Base-by-base conservation (phyloP, 1,140 invertebrate species). In the Teleopsis dalmanni region DNA sequence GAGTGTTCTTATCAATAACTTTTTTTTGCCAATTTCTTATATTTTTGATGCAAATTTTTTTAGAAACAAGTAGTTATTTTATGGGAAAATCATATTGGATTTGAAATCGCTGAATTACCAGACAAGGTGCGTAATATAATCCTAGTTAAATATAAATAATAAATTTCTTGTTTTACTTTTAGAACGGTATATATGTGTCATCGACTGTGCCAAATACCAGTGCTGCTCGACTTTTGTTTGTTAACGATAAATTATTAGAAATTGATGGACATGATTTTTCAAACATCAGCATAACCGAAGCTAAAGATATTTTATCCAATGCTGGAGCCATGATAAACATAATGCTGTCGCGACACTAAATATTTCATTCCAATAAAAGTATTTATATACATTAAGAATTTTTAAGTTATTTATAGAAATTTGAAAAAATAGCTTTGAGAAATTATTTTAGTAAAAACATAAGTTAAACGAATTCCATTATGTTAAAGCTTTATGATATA, bases 201-300 rank as follows among this genome's bases (percentile, higher is more conserved):
- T 72, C 75, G 54, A 73, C 78, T 13, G 74, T 72, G 50, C 75
- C 76, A 9, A 73, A 78, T 25, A 72, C 76, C 16, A 74, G 72
- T 38, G 78, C 77, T 19, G 72, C 74, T 55, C 72, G 72, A 25
- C 65, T 75, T 37, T 64, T 81, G 43, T 72, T 71, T 54, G 70
- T 77, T 3, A 78, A 78, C 27, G 79, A 81, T 53, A 80, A 80
- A 65, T 72, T 81, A 47, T 60, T 81, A 23, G 78, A 81, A 57
- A 77, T 80, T 26, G 78, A 81, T 59, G 78, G 78, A 43, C 77
- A 77, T 54, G 79, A 81, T 60, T 76, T 80, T 54, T 76, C 76
- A 33, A 78, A 79, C 59, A 68, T 74, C 37, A 74, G 74, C 62
- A 66, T 77, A 53, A 71, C 73, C 48, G 73, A 73, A 51, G 77